Evolutionary conservation across 2,888 invertebrate species (phyloP).

Genomic region (Tipula vernalis): DNA sequence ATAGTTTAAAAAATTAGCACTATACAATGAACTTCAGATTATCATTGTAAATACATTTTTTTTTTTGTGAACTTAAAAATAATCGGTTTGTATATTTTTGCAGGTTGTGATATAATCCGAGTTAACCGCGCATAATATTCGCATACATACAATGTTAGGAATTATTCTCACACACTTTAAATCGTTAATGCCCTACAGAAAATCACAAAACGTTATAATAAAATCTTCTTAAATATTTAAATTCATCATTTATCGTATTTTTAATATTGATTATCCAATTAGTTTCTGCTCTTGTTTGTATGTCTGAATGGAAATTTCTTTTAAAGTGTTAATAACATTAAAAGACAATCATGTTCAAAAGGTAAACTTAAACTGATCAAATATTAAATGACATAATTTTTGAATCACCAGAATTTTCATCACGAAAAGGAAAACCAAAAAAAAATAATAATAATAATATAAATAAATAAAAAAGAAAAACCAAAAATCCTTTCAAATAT

Average conservation of each 20-base stretch:
- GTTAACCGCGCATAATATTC: no score
- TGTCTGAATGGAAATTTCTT: not conserved
- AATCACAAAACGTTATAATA: no score
- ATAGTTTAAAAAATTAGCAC: no score
- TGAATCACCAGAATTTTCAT: not conserved
- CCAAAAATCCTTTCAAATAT: not conserved
- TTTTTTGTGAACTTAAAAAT: no score
- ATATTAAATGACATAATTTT: constrained; percentile 4
- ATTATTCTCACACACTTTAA: no score
- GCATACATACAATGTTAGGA: no score
- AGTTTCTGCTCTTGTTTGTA: not conserved
- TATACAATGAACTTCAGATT: no score
- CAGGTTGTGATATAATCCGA: no score
- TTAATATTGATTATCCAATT: not conserved
- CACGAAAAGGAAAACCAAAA: not conserved
- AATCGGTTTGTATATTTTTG: no score
- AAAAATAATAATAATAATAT: no score
- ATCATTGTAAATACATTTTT: no score
- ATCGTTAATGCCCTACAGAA: no score
- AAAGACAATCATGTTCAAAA: not conserved
- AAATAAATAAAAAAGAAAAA: not conserved
- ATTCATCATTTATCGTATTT: not conserved
- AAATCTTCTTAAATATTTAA: not conserved
- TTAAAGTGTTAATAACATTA: not conserved
- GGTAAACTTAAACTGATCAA: not conserved